A percentile compares a stretch with the other conserved stretches of the same genome.
These are phyloP conservation scores for Corythornis madagascariensis DNA, from an alignment of 2,113 vertebrate species.

Conservation along the genomic window DNA sequence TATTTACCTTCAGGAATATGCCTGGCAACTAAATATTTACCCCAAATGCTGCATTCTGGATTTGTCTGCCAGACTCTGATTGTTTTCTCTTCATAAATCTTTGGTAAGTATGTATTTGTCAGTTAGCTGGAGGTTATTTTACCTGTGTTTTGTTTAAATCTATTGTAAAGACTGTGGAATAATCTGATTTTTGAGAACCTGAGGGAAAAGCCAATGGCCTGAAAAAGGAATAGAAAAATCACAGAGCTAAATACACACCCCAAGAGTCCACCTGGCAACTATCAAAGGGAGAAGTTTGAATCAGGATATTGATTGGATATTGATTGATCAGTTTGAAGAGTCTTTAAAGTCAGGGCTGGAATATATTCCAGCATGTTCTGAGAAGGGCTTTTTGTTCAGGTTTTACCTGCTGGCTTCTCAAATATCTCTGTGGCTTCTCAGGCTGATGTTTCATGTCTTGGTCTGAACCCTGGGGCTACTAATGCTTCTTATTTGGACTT, in stretches of 20 bases:
- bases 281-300: constrained; percentile 29
- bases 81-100: not conserved
- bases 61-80: not conserved
- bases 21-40: not conserved
- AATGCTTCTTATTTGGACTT: not conserved
- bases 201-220: not conserved
- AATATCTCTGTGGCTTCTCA: not conserved
- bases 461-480: not conserved
- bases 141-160: not conserved
- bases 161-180: not conserved
- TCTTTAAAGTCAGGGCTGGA: not conserved
- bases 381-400: not conserved
- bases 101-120: not conserved
- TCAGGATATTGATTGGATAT: not conserved
- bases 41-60: not conserved
- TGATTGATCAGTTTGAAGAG: not conserved
- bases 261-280: constrained; percentile 1
- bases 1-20: not conserved
- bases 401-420: not conserved
- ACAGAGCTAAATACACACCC: not conserved
- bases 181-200: not conserved
- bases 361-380: not conserved
- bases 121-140: not conserved
- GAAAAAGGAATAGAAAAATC: not conserved
- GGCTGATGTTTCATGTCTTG: not conserved